phyloP scores from a whole-genome alignment of 2,888 invertebrate genomes.

The Lycia hirtaria region DNA sequence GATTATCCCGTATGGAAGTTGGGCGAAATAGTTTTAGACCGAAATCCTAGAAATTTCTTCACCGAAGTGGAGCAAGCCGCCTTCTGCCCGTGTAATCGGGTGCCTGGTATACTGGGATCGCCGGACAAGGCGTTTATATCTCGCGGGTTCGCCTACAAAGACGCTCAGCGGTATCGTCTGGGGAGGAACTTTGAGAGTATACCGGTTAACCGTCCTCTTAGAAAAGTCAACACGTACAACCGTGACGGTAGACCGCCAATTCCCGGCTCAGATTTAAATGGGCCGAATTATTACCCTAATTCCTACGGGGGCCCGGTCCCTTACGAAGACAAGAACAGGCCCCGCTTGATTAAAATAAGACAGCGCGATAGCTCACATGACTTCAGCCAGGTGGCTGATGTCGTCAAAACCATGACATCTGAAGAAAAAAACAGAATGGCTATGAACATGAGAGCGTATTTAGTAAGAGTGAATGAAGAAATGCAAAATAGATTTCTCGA shows the following conservation, averaged over 20 bases:
- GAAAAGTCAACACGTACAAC: constrained; percentile 47
- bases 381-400: too few species aligned
- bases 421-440: too few species aligned
- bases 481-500: too few species aligned
- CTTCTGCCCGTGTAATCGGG: constrained; percentile 65
- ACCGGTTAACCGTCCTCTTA: constrained; percentile 48
- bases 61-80: constrained; percentile 81
- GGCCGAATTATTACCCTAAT: constrained; percentile 56
- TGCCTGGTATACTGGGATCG: constrained; percentile 79
- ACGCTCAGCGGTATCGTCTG: constrained; percentile 77
- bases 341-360: too few species aligned
- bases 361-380: too few species aligned
- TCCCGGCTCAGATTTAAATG: constrained; percentile 44
- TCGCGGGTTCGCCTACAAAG: constrained; percentile 77
- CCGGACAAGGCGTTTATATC: constrained; percentile 82
- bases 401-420: too few species aligned
- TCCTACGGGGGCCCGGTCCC: constrained; percentile 55
- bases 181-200: constrained; percentile 55
- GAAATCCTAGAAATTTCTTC: constrained; percentile 73
- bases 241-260: constrained; percentile 52
- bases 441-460: too few species aligned
- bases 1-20: constrained; percentile 60
- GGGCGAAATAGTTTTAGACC: constrained; percentile 62
- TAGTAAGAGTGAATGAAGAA: too few species aligned
- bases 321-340: too few species aligned